Evolutionary conservation across 2,888 invertebrate genomes (phyloP).

Genomic region (Eupeodes luniger): DNA sequence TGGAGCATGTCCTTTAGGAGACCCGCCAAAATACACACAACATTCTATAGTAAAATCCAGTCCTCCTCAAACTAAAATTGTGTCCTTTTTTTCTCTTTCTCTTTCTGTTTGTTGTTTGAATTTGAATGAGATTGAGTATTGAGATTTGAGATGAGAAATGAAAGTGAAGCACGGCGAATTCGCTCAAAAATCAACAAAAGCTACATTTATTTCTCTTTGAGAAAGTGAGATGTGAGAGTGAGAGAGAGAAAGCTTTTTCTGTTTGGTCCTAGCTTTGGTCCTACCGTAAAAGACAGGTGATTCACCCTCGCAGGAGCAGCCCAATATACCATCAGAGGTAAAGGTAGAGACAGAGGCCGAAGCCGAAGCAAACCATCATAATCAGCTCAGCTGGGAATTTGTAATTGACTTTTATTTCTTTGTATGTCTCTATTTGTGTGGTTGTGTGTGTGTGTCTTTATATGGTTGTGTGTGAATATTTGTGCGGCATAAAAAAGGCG

Average conservation of each 20-base stretch:
- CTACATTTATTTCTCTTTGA: conserved; percentile 17
- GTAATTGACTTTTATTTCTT: conserved; percentile 68
- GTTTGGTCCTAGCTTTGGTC: conserved; percentile 28
- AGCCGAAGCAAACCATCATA: conserved; percentile 36
- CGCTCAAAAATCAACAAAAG: conserved; percentile 42
- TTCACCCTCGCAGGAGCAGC: conserved; percentile 15
- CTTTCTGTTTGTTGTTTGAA: neutral
- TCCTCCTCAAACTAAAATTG: conserved; percentile 46
- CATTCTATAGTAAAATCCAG: conserved; percentile 13
- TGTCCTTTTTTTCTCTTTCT: neutral
- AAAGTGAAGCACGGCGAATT: conserved; percentile 44
- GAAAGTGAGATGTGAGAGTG: neutral
- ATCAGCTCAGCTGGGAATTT: conserved; percentile 70
- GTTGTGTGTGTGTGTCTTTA: neutral
- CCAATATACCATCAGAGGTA: neutral
- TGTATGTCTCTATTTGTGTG: neutral
- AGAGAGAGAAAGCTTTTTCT: conserved; percentile 31
- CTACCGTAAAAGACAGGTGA: conserved; percentile 65
- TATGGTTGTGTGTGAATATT: conserved; percentile 7
- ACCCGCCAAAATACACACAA: conserved; percentile 71
- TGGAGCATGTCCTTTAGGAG: conserved; percentile 70
- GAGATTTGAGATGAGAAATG: neutral
- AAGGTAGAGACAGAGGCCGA: neutral
- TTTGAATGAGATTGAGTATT: conserved; percentile 5
- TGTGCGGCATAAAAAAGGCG: conserved; percentile 66